A percentile compares a stretch with the other conserved stretches of the same genome.
These are phyloP conservation scores for Drosophila fungiperda DNA, from an alignment of 2,888 invertebrate genomes.

Conservation along the genomic window DNA sequence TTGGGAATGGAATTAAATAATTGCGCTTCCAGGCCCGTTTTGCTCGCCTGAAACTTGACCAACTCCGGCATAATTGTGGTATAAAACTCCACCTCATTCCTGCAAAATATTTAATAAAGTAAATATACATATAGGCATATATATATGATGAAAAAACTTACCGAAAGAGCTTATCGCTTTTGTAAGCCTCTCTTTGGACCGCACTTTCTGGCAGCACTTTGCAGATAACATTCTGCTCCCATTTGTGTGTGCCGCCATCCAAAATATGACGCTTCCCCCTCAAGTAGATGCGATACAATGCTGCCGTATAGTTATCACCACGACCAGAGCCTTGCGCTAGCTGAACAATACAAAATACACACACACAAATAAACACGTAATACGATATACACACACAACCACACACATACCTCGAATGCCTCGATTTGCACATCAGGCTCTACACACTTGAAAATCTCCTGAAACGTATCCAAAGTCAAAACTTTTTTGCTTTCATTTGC, in stretches of 20 bases:
- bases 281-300: constrained; percentile 88
- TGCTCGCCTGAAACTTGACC: constrained; percentile 86
- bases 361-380: constrained; percentile 11
- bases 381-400: neutral
- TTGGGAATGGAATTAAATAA: constrained; percentile 87
- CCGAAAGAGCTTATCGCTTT: constrained; percentile 89
- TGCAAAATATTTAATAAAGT: constrained; percentile 34
- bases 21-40: constrained; percentile 54
- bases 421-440: constrained; percentile 87
- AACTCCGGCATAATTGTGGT: constrained; percentile 90
- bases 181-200: constrained; percentile 88
- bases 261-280: constrained; percentile 85
- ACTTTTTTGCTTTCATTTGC: constrained; percentile 57
- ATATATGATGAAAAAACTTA: constrained; percentile 44
- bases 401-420: constrained; percentile 86
- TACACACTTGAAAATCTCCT: constrained; percentile 86
- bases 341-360: constrained; percentile 78
- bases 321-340: constrained; percentile 90
- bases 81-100: constrained; percentile 90
- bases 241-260: constrained; percentile 86
- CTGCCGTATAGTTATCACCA: constrained; percentile 91
- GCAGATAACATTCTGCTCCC: constrained; percentile 89
- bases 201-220: constrained; percentile 89
- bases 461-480: constrained; percentile 87
- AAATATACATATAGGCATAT: neutral